A percentile compares a stretch with the other conserved stretches of the same genome.
phyloP scores from a whole-genome alignment of 2,113 vertebrate genomes.

The Pluvialis apricaria region DNA sequence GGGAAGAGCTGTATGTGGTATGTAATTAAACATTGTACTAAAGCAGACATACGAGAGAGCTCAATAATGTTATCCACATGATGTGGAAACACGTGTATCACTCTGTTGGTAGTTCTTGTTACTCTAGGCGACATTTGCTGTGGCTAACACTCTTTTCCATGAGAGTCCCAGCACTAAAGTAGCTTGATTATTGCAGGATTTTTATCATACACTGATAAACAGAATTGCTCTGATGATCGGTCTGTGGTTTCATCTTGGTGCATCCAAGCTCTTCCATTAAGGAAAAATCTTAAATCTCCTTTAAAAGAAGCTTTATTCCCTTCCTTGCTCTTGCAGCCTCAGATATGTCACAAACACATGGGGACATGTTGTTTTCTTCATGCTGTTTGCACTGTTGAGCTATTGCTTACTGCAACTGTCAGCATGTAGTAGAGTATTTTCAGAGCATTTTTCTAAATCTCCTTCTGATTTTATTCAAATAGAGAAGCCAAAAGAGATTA shows the following conservation, averaged over 20 bases:
- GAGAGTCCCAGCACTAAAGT: not conserved
- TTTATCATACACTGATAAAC: not conserved
- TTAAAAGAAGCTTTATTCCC: not conserved
- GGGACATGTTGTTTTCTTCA: not conserved
- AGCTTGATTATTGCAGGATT: not conserved
- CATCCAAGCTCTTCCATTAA: not conserved
- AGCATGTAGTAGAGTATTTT: not conserved
- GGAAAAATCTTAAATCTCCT: not conserved
- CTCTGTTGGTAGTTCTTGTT: not conserved
- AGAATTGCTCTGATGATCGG: not conserved
- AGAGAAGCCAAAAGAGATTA: not conserved
- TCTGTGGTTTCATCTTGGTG: not conserved
- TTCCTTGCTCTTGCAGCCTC: not conserved
- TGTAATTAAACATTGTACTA: not conserved
- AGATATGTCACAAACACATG: not conserved
- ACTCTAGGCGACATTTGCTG: not conserved
- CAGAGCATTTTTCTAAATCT: not conserved
- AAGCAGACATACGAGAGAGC: not conserved
- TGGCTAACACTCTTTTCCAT: not conserved
- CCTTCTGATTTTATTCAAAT: not conserved
- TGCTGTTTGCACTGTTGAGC: not conserved
- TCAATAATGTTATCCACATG: not conserved
- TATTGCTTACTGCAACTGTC: not conserved
- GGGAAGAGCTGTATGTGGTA: not conserved
- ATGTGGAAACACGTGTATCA: not conserved